A percentile compares a stretch with the other conserved stretches of the same genome.
Conservation (phyloP, 2,797 vertebrate species). For the Lithobates sylvaticus region DNA sequence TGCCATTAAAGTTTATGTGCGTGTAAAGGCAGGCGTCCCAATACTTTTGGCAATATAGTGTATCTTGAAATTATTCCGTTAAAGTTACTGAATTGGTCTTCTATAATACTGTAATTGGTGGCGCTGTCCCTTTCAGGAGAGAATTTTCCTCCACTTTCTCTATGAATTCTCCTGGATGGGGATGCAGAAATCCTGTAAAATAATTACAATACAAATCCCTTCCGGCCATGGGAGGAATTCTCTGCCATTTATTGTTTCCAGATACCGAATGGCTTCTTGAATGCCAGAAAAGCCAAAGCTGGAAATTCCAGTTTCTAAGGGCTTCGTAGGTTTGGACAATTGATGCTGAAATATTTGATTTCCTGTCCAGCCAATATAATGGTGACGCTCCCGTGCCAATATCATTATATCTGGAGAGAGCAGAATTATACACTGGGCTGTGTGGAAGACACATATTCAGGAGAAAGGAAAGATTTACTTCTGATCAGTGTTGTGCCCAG, state of each 20-base stretch:
- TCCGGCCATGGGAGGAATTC: background rate
- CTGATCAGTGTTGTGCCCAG: no score
- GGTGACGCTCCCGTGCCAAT: background rate
- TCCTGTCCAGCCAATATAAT: conserved; percentile 16
- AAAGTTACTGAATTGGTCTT: no score
- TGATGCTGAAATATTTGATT: conserved; percentile 9
- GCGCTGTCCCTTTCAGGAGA: background rate
- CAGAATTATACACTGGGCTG: background rate
- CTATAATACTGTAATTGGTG: background rate
- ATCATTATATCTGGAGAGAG: conserved; percentile 4
- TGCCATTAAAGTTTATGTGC: no score
- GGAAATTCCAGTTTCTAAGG: background rate
- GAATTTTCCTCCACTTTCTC: background rate
- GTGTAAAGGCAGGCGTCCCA: no score
- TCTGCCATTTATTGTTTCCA: conserved; percentile 31
- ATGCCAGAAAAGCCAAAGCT: conserved; percentile 2
- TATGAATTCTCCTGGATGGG: background rate
- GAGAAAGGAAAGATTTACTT: no score
- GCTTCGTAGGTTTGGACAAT: background rate
- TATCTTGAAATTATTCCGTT: no score
- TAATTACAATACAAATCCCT: background rate
- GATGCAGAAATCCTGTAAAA: background rate
- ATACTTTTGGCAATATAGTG: no score
- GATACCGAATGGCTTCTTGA: background rate
- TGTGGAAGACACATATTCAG: no score